These are phyloP conservation scores for Stercorarius parasiticus DNA, from an alignment of 2,113 vertebrate genomes.

Conservation along the genomic window DNA sequence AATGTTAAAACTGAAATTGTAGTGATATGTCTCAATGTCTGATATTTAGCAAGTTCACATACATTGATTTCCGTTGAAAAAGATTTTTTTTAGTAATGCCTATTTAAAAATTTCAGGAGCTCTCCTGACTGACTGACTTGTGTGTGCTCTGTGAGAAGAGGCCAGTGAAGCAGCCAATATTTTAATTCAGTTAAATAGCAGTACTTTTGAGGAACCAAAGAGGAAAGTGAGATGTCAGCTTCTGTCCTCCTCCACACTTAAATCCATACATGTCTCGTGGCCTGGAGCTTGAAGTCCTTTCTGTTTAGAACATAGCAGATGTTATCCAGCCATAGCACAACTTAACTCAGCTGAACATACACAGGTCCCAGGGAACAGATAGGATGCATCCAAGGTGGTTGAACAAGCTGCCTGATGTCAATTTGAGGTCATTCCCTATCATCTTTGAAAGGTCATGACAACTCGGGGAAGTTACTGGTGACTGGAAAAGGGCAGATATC, in stretches of 20 bases:
- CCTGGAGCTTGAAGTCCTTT: background rate
- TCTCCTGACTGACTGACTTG: background rate
- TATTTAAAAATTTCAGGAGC: background rate
- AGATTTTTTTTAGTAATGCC: background rate
- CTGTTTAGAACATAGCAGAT: background rate
- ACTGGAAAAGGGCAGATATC: background rate
- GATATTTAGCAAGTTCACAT: background rate
- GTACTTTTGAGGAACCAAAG: background rate
- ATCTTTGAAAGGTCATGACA: background rate
- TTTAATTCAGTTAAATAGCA: background rate
- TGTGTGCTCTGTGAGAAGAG: background rate
- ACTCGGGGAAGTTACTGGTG: background rate
- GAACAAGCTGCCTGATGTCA: background rate
- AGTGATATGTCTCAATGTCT: background rate
- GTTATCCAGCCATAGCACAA: background rate
- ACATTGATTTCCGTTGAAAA: background rate
- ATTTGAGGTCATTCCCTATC: background rate
- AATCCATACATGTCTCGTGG: background rate
- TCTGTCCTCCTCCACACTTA: background rate
- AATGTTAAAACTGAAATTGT: background rate
- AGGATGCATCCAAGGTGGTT: background rate
- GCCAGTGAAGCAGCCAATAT: background rate
- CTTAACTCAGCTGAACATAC: background rate
- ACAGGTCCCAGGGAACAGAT: background rate
- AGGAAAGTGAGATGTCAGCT: background rate